phyloP scores from a whole-genome alignment of 2,113 vertebrate species.

The Pseudolaguvia tuberculata region DNA sequence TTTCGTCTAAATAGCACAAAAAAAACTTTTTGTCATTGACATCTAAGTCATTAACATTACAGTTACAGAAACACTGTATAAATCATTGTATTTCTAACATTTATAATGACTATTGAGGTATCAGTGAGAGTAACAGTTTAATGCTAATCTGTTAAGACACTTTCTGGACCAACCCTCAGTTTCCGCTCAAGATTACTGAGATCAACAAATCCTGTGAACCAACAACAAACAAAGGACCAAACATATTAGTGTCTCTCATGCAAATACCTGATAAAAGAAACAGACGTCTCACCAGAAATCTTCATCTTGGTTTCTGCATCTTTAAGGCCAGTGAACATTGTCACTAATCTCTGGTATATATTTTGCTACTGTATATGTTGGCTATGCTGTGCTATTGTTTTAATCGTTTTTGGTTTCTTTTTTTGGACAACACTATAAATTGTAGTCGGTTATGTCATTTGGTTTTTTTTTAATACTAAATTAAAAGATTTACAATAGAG shows the following conservation, averaged over 20 bases:
- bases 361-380: not conserved
- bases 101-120: not conserved
- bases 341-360: not conserved
- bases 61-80: too few species aligned
- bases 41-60: too few species aligned
- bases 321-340: conserved; percentile 53
- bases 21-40: too few species aligned
- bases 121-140: not conserved
- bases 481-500: not conserved
- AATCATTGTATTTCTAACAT: too few species aligned
- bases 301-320: conserved; percentile 60
- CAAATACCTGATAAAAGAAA: conserved; percentile 65
- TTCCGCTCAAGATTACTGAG: conserved; percentile 45
- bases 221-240: not conserved
- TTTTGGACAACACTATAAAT: conserved; percentile 58
- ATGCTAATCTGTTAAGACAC: conserved; percentile 46
- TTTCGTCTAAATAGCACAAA: too few species aligned
- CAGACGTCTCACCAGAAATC: conserved; percentile 49
- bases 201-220: not conserved
- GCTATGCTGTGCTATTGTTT: not conserved
- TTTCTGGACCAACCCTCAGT: conserved; percentile 68
- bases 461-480: not conserved
- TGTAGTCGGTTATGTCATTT: not conserved
- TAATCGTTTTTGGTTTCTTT: conserved; percentile 29
- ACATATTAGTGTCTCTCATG: conserved; percentile 63